Percentiles rank a stretch among this genome's conserved stretches.
phyloP scores from a whole-genome alignment of 2,113 vertebrate species.

The Panthera leo region DNA sequence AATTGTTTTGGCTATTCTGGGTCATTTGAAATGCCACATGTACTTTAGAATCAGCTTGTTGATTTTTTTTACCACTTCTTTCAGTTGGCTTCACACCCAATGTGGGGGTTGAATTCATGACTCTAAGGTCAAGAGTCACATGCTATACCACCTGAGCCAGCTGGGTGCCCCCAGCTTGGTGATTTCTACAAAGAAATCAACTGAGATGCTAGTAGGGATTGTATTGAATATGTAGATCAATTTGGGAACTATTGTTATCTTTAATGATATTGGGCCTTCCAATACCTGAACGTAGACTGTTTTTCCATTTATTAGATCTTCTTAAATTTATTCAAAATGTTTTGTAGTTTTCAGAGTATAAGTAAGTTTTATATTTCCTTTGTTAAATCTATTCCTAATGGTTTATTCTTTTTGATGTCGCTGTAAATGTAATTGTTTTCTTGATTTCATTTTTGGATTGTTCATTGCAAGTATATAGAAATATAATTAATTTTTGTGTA shows the following conservation, averaged over 20 bases:
- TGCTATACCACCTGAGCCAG: no score
- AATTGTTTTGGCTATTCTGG: neutral
- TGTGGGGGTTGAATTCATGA: no score
- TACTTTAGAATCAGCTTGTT: neutral
- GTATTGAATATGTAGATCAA: neutral
- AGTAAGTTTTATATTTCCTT: neutral
- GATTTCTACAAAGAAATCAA: neutral
- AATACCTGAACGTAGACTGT: neutral
- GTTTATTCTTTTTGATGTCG: neutral
- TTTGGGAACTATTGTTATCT: neutral
- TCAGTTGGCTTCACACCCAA: no score
- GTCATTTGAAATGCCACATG: neutral
- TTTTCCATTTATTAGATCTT: neutral
- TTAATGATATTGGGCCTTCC: neutral
- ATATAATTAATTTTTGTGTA: neutral
- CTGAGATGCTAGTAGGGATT: neutral
- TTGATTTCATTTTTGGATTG: neutral
- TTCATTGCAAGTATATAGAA: constrained; percentile 10
- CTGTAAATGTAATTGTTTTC: neutral
- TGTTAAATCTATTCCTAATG: neutral
- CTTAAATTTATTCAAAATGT: neutral
- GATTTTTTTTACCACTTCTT: no score
- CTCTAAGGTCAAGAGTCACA: no score
- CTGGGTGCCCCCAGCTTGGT: neutral
- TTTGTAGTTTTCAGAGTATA: neutral